Evolutionary conservation across 2,888 invertebrate genomes (phyloP), one percentile per base, ranked within the genome.

Genomic region (Theretra japonica): DNA sequence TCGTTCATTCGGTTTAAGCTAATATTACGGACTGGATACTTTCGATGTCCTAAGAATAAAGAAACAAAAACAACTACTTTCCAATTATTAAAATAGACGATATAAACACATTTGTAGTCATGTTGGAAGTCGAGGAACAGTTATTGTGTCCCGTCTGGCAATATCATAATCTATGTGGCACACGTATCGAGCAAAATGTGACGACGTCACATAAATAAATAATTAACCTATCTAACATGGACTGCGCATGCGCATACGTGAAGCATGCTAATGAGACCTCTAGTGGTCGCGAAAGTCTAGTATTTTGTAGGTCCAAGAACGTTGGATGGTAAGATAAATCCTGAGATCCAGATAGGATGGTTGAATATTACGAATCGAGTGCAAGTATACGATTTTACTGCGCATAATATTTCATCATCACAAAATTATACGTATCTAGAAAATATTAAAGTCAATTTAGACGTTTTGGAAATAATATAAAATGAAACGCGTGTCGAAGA

Each of bases 201-300:
- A 76, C 71, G 73, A 69, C 59, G 75, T 15, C 50, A 25, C 59
- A 73, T 53, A 75, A 77, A 81, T 81, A 75, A 73, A 78, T 79
- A 76, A 77, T 82, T 78, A 77, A 73, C 70, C 71, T 59, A 28
- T 50, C 53, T 60, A 70, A 59, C 70, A 60, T 70, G 23, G 65
- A 15, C 28, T 70, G 48, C 59, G 59, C 50, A 28, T 28, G 50
- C 70, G 59, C 48, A 48, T 60, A 50, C 70, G 41, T 11, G n/a
- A n/a, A 15, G 70, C 58, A 70, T 70, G 25, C 25, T 53, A 59
- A 62, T 57, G 17, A 69, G 33, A 48, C n/a, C 33, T 41, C 15
- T 17, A 5, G 11, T 30, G 1, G 28, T 30, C 30, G 70, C 28
- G 41, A 21, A 30, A 70, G 41, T 69, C 11, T 56, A n/a, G 53